Conservation (phyloP, 2,888 invertebrate species). For the Pseudococcus viburni region DNA sequence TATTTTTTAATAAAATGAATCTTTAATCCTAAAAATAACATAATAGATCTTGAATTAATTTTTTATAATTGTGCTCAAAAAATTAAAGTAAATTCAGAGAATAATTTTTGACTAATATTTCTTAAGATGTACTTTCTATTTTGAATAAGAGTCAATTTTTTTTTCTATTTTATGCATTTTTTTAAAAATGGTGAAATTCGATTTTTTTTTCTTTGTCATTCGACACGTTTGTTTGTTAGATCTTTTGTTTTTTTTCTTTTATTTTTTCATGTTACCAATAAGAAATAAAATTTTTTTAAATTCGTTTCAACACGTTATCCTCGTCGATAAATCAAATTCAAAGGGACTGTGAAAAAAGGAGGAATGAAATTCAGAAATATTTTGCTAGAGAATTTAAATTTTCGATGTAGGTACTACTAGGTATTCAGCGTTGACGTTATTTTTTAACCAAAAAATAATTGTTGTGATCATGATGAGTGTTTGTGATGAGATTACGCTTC, state of each 20-base stretch:
- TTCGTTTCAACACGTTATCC: not conserved
- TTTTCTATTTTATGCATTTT: not conserved
- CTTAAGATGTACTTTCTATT: slow-evolving; percentile 7
- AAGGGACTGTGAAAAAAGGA: not conserved
- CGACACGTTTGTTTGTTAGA: not conserved
- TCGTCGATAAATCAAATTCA: not conserved
- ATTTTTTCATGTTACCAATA: not conserved
- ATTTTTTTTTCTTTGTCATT: not conserved
- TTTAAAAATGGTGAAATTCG: not conserved
- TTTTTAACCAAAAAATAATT: too few relatives aligned
- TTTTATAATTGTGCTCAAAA: not conserved
- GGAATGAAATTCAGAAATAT: not conserved
- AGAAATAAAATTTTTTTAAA: not conserved
- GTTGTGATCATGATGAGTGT: too few relatives aligned
- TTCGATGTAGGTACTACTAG: too few relatives aligned
- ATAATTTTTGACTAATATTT: slow-evolving; percentile 6
- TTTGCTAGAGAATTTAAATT: not conserved
- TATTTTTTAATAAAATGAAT: not conserved
- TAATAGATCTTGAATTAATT: not conserved
- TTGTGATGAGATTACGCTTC: too few relatives aligned
- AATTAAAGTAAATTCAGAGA: not conserved
- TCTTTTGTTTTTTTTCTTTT: not conserved
- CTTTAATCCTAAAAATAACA: not conserved
- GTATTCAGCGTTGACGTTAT: too few relatives aligned
- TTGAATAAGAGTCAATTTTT: not conserved